Conservation (phyloP, 2,113 vertebrate genomes). For the Alligator mississippiensis region DNA sequence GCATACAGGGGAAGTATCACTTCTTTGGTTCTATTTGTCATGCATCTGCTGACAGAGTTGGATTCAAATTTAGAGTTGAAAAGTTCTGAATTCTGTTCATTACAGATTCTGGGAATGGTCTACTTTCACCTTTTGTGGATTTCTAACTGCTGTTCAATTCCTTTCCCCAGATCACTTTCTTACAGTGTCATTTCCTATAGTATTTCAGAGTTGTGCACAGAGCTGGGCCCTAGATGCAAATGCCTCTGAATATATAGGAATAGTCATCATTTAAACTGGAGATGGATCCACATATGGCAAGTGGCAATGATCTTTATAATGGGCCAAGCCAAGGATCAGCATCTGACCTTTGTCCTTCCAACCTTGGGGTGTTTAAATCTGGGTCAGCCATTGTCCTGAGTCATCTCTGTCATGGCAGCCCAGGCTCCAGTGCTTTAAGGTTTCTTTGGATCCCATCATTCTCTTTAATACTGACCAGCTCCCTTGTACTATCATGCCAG, state of each 20-base stretch:
- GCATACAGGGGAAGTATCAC: too few relatives aligned
- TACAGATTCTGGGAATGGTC: neutral
- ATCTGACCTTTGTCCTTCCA: neutral
- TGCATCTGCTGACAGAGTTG: neutral
- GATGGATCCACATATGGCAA: neutral
- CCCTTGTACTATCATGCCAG: neutral
- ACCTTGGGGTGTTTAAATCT: neutral
- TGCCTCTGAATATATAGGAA: neutral
- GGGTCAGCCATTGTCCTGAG: neutral
- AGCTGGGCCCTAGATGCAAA: neutral
- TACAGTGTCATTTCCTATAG: neutral
- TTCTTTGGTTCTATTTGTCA: too few relatives aligned
- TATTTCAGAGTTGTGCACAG: neutral
- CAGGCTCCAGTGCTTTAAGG: neutral
- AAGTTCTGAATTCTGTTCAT: neutral
- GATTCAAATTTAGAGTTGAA: neutral
- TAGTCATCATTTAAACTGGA: neutral
- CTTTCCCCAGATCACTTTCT: neutral
- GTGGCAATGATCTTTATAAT: neutral
- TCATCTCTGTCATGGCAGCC: neutral
- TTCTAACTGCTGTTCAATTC: neutral
- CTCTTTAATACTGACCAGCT: neutral
- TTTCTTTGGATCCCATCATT: neutral
- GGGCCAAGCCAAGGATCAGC: neutral
- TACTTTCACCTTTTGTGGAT: neutral